A percentile compares a stretch with the other conserved stretches of the same genome.
phyloP scores from a whole-genome alignment of 1,140 invertebrate genomes.

The Lasioglossum baleicum region DNA sequence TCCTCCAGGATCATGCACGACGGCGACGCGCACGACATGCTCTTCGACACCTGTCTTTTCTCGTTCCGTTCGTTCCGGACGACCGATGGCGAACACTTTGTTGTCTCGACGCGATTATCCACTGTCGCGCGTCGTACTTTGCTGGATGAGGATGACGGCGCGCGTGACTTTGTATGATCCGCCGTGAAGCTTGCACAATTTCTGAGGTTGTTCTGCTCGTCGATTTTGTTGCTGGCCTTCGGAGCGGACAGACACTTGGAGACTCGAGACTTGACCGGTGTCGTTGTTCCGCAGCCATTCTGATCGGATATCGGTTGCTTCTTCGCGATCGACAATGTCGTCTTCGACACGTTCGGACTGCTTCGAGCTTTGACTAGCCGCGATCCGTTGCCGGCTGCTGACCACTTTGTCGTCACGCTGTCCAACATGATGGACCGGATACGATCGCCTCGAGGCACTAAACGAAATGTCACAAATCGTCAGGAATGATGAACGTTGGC shows the following conservation, averaged over 20 bases:
- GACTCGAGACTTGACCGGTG: constrained; percentile 9
- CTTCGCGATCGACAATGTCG: constrained; percentile 23
- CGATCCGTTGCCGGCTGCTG: constrained; percentile 22
- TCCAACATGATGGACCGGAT: constrained; percentile 41
- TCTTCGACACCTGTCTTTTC: constrained; percentile 39
- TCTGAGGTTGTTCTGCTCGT: background rate
- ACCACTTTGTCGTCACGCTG: constrained; percentile 36
- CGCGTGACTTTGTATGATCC: constrained; percentile 26
- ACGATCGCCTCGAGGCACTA: background rate
- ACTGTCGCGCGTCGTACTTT: constrained; percentile 6
- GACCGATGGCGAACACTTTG: constrained; percentile 7
- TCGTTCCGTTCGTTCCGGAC: constrained; percentile 5
- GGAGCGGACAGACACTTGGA: constrained; percentile 10
- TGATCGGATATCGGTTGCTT: constrained; percentile 10
- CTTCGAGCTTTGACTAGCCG: constrained; percentile 71
- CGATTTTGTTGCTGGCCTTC: constrained; percentile 18
- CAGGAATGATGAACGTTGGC: too few relatives aligned
- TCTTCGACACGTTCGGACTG: constrained; percentile 72
- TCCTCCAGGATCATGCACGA: constrained; percentile 77
- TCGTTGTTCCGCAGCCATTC: background rate
- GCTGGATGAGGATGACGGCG: background rate
- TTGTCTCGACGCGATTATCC: background rate
- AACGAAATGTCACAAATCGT: background rate
- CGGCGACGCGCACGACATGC: constrained; percentile 35
- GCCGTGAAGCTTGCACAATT: background rate